Conservation (phyloP, 2,888 invertebrate species). For the Agrypnus murinus region DNA sequence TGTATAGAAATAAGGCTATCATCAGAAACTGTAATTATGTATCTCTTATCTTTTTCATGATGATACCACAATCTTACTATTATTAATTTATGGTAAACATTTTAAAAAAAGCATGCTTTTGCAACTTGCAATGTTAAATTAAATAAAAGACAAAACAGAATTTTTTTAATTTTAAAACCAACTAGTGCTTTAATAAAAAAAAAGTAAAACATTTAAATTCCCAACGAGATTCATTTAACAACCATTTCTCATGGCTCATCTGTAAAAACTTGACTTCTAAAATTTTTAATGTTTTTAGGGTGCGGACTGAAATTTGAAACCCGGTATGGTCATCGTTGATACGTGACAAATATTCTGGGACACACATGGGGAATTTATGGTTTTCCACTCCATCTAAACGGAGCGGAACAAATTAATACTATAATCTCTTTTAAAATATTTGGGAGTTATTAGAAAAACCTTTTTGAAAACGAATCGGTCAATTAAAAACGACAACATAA, state of each 20-base stretch:
- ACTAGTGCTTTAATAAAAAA: too few species aligned
- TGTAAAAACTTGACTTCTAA: conserved; percentile 26
- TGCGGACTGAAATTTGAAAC: conserved; percentile 47
- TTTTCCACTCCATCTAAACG: conserved; percentile 31
- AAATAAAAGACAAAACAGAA: too few species aligned
- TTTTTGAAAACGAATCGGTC: not conserved
- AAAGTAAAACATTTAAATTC: too few species aligned
- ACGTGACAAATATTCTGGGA: conserved; percentile 48
- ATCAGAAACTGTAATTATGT: too few species aligned
- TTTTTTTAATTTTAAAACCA: too few species aligned
- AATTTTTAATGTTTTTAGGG: conserved; percentile 39
- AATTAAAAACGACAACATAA: conserved; percentile 9
- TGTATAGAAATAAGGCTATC: too few species aligned
- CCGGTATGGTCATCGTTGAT: conserved; percentile 40
- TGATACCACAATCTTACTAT: too few species aligned
- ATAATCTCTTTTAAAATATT: conserved; percentile 9
- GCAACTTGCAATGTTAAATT: too few species aligned
- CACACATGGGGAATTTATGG: conserved; percentile 42
- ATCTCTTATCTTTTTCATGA: too few species aligned
- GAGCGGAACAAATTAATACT: conserved; percentile 27
- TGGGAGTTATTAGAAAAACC: not conserved
- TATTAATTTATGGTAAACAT: too few species aligned
- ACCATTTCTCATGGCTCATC: conserved; percentile 38
- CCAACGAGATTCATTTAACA: conserved; percentile 10
- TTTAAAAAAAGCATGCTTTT: too few species aligned